Conservation (phyloP, 2,888 invertebrate species). For the Eupeodes luniger region DNA sequence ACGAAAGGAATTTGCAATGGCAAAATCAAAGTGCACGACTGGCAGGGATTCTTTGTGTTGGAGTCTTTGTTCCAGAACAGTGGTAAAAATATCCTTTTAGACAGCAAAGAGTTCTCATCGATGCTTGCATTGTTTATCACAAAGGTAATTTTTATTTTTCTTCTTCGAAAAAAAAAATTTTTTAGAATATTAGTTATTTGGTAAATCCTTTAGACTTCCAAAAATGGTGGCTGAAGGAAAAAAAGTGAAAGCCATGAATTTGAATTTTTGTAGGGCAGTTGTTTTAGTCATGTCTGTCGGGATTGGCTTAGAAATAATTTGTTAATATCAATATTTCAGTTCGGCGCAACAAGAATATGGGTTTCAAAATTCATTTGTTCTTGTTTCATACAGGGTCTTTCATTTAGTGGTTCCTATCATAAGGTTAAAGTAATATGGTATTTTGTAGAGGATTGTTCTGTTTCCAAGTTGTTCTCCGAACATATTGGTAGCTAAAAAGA, state of each 20-base stretch:
- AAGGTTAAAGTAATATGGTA: no score
- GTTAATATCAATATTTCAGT: no score
- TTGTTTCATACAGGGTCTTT: no score
- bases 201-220: neutral
- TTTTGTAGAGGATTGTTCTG: no score
- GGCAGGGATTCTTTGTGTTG: constrained; percentile 80
- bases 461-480: no score
- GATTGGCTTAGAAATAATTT: no score
- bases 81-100: constrained; percentile 82
- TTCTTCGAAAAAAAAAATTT: neutral
- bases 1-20: constrained; percentile 81
- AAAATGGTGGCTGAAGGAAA: neutral
- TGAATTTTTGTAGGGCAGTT: neutral
- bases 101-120: constrained; percentile 82
- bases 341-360: no score
- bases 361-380: no score
- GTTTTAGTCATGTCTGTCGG: no score
- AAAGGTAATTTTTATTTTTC: constrained; percentile 80
- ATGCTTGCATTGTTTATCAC: constrained; percentile 82
- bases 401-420: no score
- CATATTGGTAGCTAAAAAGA: no score
- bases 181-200: neutral
- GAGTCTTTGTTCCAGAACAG: constrained; percentile 82
- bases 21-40: constrained; percentile 80
- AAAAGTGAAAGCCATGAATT: neutral